Evolutionary conservation across 2,797 vertebrate species (phyloP), one percentile per base, ranked within the genome.

Genomic region (Sebastes ruberrimus): DNA sequence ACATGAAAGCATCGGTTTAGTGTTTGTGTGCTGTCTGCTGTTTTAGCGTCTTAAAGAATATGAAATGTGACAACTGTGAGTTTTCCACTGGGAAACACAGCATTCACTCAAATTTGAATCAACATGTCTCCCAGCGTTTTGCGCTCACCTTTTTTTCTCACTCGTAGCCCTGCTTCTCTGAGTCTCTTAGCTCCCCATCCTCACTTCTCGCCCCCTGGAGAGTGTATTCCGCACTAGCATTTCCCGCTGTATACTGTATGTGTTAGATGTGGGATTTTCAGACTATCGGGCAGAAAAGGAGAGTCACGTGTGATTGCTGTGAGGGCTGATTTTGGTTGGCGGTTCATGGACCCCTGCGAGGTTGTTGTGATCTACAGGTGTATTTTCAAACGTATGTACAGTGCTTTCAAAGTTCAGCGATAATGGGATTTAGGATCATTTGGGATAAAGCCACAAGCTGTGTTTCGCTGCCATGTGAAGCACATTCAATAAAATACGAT

Each of bases 61-160:
- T 78, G 25, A 42, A 70, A 73, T 65, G 72, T 83, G 70, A 83
- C 67, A 76, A 56, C 57, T 57, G 22, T n/a, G 35, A 72, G 64
- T 65, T 73, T 72, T 78, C 66, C 55, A 13, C 70, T 55, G 81
- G 70, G 67, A 71, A 78, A 74, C 67, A 74, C 33, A 28, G 13
- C 16, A 76, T 65, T 70, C 63, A 74, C 25, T 74, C 22, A 20
- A 55, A 35, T 74, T 75, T 59, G 53, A 88, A 67, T 79, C 28
- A 69, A 66, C 74, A 68, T 72, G 68, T 71, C 76, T 62, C 35
- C 9, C 22, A 35, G 57, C 1, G 1, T 25, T 72, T 61, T 57
- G 28, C 46, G 80, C 72, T 64, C 5, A 11, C 10, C 20, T 74
- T 10, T 38, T 46, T 23, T 33, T 23, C 28, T 5, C 74, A 57